phyloP scores from a whole-genome alignment of 2,113 vertebrate genomes.

The Anoplopoma fimbria region DNA sequence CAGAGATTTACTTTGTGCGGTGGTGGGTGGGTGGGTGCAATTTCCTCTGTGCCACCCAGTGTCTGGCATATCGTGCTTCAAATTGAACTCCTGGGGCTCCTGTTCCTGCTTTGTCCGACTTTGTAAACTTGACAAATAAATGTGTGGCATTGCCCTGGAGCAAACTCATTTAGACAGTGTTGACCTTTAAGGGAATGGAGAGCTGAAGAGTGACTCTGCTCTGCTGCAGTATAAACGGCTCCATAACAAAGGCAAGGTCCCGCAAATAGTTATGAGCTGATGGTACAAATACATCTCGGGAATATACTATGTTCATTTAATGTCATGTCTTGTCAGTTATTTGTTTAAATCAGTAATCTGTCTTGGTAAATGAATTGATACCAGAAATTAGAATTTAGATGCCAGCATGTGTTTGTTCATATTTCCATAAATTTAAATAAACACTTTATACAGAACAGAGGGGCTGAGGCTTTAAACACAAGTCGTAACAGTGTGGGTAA shows the following conservation, averaged over 20 bases:
- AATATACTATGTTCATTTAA: neutral
- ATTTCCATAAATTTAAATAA: too few relatives aligned
- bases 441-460: neutral
- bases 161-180: conserved; percentile 20
- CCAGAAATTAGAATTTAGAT: too few relatives aligned
- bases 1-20: neutral
- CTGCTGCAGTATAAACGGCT: neutral
- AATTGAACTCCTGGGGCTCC: conserved; percentile 31
- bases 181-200: conserved; percentile 46
- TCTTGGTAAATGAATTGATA: too few relatives aligned
- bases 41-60: neutral
- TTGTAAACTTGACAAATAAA: conserved; percentile 46
- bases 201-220: conserved; percentile 5
- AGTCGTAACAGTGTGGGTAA: neutral
- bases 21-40: conserved; percentile 4
- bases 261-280: neutral
- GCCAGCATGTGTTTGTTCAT: too few relatives aligned
- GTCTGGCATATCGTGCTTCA: neutral
- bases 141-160: conserved; percentile 17
- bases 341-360: neutral
- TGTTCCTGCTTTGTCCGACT: conserved; percentile 29
- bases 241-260: neutral
- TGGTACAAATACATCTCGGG: neutral
- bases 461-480: neutral
- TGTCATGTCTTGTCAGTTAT: neutral